Evolutionary conservation across 2,888 invertebrate species (phyloP), one percentile per base, ranked within the genome.

Genomic region (Thereva nobilitata): DNA sequence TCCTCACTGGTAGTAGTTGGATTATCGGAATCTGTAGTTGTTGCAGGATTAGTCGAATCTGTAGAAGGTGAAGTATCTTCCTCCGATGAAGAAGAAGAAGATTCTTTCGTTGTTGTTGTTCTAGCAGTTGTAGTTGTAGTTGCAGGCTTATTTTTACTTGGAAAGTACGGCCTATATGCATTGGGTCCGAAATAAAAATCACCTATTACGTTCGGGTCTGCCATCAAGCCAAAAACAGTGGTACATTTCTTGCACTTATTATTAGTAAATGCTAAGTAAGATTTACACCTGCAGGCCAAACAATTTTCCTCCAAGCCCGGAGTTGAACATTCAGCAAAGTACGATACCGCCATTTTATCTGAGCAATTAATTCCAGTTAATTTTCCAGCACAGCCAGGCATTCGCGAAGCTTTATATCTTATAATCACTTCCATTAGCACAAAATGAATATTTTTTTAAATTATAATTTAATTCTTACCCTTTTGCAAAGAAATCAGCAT

Each of bases 401-500:
- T 55, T n/a, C 42, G 8, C 23, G 23, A 23, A 23, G 1, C 23
- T 23, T 23, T 23, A 23, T 23, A 23, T 23, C 42, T 35, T 42
- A 38, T 44, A 5, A 8, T 42, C 6, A 4, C 64, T 64, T 38
- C 9, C 37, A 61, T 12, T n/a, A 41, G 23, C 1, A 23, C 23
- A 61, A 5, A 3, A 10, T 38, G 12, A 40, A 53, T 37, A 2
- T 37, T 1, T 35, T 8, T 4, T 8, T 35, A 10, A 10, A n/a
- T n/a, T 9, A 37, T 50, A 23, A 23, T 23, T 23, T 2, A 23
- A 23, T 12, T 10, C 5, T 50, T 52, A 71, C 70, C 70, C 56
- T 61, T 70, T 71, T 47, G 67, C 65, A 55, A 54, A 70, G 40
- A 71, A 71, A 37, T 71, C 70, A 40, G 57, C 68, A 59, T 71